Conservation (phyloP, 2,113 vertebrate genomes). For the Arenaria interpres region DNA sequence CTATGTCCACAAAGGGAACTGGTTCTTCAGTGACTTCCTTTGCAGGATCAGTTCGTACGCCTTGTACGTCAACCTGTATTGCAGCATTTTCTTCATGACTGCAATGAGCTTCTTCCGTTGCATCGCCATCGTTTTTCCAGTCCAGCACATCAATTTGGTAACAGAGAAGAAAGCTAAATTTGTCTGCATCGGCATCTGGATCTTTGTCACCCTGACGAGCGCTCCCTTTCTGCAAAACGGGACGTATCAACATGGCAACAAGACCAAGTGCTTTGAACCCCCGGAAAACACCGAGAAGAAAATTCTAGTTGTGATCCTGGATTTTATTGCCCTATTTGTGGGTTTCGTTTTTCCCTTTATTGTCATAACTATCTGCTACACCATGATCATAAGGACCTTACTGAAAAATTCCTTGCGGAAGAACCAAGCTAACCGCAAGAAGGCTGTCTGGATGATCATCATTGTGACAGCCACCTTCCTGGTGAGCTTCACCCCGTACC, state of each 20-base stretch:
- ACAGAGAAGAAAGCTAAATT: constrained; percentile 82
- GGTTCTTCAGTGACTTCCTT: constrained; percentile 87
- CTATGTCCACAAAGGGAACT: constrained; percentile 86
- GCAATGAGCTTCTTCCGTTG: constrained; percentile 96
- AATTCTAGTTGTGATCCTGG: constrained; percentile 75
- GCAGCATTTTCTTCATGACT: constrained; percentile 95
- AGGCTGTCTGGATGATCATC: constrained; percentile 91
- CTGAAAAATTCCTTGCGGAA: constrained; percentile 79
- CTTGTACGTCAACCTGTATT: constrained; percentile 95
- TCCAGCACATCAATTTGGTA: constrained; percentile 84
- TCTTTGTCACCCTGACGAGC: constrained; percentile 84
- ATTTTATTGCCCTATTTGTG: constrained; percentile 84
- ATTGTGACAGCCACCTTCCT: constrained; percentile 89
- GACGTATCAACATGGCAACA: constrained; percentile 76
- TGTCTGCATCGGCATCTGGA: constrained; percentile 83
- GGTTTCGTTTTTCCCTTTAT: constrained; percentile 89
- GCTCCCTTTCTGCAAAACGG: constrained; percentile 84
- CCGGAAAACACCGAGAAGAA: constrained; percentile 45
- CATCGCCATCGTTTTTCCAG: constrained; percentile 91
- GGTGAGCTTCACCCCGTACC: constrained; percentile 92
- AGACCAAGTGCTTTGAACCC: constrained; percentile 93
- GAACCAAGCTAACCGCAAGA: constrained; percentile 74
- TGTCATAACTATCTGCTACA: constrained; percentile 89
- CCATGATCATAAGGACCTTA: constrained; percentile 85
- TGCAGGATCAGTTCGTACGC: constrained; percentile 89